Base-by-base conservation (phyloP, 2,888 invertebrate species). In the Panzeria rudis region DNA sequence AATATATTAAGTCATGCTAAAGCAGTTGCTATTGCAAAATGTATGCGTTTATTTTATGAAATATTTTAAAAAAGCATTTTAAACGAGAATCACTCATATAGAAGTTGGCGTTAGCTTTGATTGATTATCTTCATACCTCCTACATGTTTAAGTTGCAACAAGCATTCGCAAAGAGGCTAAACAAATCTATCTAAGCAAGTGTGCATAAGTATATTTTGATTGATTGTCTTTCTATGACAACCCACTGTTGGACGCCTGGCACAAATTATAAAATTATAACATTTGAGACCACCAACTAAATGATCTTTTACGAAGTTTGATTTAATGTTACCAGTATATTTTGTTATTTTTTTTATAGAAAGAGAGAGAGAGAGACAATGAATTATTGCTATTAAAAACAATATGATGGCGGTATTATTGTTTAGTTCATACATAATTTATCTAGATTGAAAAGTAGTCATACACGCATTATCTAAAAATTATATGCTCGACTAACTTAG, bases 211-310 rank as follows among this genome's bases (percentile, higher is more conserved):
- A 23, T 13, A 25, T 52, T 71, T 17, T 71, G 54, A 76, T 76
- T 56, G 54, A 44, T 75, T 41, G 38, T 38, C 15, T 75, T 64
- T 8, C 38, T 15, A 25, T 38, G 41, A n/a, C 32, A 71, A 17
- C 47, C 72, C 69, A 82, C 75, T 69, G 81, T 76, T 54, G 20
- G 56, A 68, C 32, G 61, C 50, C 23, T 25, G 61, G 41, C 72
- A 56, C 35, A 61, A 73, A 72, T 77, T 56, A 52, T 69, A 29
- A 68, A 77, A 64, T 50, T 71, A 64, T 82, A 73, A 85, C 44
- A 72, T 62, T 23, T 56, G 20, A 71, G 85, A 85, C 85, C 85
- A 85, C 82, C 85, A 78, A 62, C 73, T 69, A 56, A 82, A 82
- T 66, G 47, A 66, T 64, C 38, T 77, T 77, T 9, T 29, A 29